These are phyloP conservation scores for Trichechus manatus DNA, from an alignment of 2,113 vertebrate species.

Conservation along the genomic window DNA sequence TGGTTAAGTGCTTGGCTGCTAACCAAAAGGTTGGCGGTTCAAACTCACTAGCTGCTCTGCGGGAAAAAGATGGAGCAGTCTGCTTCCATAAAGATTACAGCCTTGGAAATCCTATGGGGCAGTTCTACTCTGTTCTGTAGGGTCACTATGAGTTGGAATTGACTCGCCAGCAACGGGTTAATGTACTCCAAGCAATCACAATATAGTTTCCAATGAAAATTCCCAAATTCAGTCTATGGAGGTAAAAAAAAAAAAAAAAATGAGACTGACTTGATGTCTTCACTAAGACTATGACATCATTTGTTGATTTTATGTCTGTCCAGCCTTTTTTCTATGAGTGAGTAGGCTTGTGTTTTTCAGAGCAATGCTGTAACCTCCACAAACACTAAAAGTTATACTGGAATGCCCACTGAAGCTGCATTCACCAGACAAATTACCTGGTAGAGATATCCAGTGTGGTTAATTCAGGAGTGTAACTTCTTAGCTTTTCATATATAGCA, in stretches of 20 bases:
- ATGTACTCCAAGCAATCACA: not conserved
- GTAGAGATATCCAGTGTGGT: not conserved
- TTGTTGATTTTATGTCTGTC: constrained; percentile 61
- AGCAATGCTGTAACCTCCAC: not conserved
- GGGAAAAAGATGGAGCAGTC: not conserved
- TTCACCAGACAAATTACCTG: constrained; percentile 65
- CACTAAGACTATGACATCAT: constrained; percentile 23
- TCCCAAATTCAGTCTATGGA: not conserved
- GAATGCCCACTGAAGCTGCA: not conserved
- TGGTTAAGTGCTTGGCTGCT: not conserved
- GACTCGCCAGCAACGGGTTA: not conserved
- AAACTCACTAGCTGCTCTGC: not conserved
- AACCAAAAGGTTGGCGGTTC: not conserved
- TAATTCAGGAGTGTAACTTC: constrained; percentile 49
- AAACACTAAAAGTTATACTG: constrained; percentile 46
- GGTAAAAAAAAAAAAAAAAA: not conserved
- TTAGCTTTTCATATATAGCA: constrained; percentile 48
- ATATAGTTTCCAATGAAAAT: not conserved
- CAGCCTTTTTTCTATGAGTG: constrained; percentile 34
- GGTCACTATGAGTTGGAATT: not conserved
- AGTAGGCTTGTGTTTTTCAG: constrained; percentile 12
- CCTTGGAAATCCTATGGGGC: not conserved
- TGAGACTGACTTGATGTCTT: constrained; percentile 7
- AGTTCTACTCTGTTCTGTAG: not conserved
- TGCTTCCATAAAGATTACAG: not conserved